These are phyloP conservation scores for Hippocampus guttulatus DNA, from an alignment of 2,113 vertebrate species.

Conservation along the genomic window DNA sequence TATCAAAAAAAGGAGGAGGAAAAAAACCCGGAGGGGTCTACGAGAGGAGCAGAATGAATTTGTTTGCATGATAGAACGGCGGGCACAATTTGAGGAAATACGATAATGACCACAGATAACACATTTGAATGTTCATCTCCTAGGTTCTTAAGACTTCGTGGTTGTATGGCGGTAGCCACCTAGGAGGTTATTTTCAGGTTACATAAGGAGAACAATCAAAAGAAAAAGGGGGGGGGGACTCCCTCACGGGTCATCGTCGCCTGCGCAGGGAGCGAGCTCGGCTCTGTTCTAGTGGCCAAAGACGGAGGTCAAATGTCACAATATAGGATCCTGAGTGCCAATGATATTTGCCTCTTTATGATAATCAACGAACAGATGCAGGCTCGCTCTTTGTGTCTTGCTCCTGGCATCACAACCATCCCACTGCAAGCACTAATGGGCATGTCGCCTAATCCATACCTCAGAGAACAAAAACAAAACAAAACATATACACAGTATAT, in stretches of 20 bases:
- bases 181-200: constrained; percentile 69
- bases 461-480: constrained; percentile 33
- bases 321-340: constrained; percentile 84
- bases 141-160: constrained; percentile 19
- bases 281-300: constrained; percentile 76
- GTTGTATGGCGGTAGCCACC: constrained; percentile 27
- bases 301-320: constrained; percentile 75
- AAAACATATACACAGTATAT: constrained; percentile 41
- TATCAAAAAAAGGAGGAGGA: too few species aligned
- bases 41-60: not conserved
- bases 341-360: constrained; percentile 95
- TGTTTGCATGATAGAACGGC: not conserved
- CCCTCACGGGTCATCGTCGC: constrained; percentile 19
- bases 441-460: constrained; percentile 54
- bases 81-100: constrained; percentile 4
- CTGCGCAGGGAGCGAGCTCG: constrained; percentile 27
- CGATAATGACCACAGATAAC: constrained; percentile 27
- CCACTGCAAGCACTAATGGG: constrained; percentile 55
- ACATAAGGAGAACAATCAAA: constrained; percentile 67
- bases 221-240: constrained; percentile 12
- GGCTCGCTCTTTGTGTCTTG: constrained; percentile 42
- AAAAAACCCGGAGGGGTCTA: too few species aligned
- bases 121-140: constrained; percentile 49
- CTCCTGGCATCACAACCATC: constrained; percentile 59
- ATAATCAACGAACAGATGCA: constrained; percentile 76